Conservation (phyloP, 2,888 invertebrate species). For the Drosophila colorata region DNA sequence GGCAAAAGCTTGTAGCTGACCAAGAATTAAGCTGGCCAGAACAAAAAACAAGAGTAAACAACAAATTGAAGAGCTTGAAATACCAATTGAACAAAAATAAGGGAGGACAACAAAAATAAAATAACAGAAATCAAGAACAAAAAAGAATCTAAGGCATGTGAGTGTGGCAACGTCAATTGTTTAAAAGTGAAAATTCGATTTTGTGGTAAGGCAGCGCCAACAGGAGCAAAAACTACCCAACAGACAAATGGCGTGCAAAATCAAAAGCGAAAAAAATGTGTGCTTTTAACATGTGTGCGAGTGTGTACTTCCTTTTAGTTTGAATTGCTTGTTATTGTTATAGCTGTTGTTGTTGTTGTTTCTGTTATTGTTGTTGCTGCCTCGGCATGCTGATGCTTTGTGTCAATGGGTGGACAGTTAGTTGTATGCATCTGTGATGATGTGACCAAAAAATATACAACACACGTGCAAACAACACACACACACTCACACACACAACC, state of each 20-base stretch:
- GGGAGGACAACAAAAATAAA: conserved; percentile 19
- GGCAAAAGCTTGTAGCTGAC: conserved; percentile 35
- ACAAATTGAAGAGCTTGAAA: conserved; percentile 65
- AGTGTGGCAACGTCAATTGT: conserved; percentile 76
- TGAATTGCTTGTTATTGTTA: conserved; percentile 61
- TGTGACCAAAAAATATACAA: conserved; percentile 62
- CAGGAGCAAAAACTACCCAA: conserved; percentile 12
- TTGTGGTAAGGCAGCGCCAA: conserved; percentile 70
- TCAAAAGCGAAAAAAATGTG: conserved; percentile 47
- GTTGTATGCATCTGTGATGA: conserved; percentile 48
- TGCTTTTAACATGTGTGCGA: conserved; percentile 29
- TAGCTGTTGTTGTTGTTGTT: conserved; percentile 33
- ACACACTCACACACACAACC: conserved; percentile 9
- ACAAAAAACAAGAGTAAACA: conserved; percentile 48
- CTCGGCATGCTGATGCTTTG: conserved; percentile 58
- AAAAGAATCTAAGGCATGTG: conserved; percentile 8
- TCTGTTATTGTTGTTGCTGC: conserved; percentile 36
- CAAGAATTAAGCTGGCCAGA: conserved; percentile 50
- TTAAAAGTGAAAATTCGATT: conserved; percentile 83
- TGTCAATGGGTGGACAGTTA: conserved; percentile 66
- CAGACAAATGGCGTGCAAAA: conserved; percentile 69
- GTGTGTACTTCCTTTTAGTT: conserved; percentile 55
- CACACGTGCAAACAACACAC: conserved; percentile 45
- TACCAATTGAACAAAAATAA: conserved; percentile 38
- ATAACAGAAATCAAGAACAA: neutral